These are phyloP conservation scores for Columba guinea DNA, from an alignment of 2,797 vertebrate species.

Conservation along the genomic window DNA sequence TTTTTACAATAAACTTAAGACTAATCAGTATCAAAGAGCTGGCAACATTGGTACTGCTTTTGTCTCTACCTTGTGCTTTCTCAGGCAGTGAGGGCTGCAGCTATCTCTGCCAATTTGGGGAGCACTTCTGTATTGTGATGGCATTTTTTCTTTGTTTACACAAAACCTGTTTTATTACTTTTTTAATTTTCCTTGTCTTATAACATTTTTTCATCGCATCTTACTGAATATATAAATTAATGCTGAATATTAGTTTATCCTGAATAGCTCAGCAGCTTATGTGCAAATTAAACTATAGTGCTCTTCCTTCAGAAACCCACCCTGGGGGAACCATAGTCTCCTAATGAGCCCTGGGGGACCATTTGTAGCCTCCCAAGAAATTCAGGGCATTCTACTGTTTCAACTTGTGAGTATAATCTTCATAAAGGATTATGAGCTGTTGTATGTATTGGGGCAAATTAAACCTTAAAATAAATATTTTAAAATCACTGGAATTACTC, in stretches of 20 bases:
- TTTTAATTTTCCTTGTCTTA: background rate
- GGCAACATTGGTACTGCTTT: background rate
- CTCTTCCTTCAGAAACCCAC: background rate
- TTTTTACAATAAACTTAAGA: background rate
- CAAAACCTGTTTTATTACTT: background rate
- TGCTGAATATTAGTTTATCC: background rate
- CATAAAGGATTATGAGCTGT: constrained; percentile 24
- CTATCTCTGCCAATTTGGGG: background rate
- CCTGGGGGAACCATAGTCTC: background rate
- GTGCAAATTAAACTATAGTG: background rate
- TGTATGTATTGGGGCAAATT: background rate
- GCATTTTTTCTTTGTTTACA: background rate
- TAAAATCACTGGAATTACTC: background rate
- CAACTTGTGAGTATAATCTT: constrained; percentile 1
- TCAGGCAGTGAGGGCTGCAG: background rate
- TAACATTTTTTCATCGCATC: background rate
- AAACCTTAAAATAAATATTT: background rate
- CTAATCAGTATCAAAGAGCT: background rate
- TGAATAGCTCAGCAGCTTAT: background rate
- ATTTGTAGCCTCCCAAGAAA: background rate
- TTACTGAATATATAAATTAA: background rate
- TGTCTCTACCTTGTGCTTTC: background rate
- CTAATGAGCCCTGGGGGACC: background rate
- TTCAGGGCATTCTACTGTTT: background rate
- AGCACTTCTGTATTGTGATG: background rate